Percentiles rank a stretch among this genome's conserved stretches.
These are phyloP conservation scores for Chamaea fasciata DNA, from an alignment of 2,113 vertebrate genomes.

Conservation along the genomic window DNA sequence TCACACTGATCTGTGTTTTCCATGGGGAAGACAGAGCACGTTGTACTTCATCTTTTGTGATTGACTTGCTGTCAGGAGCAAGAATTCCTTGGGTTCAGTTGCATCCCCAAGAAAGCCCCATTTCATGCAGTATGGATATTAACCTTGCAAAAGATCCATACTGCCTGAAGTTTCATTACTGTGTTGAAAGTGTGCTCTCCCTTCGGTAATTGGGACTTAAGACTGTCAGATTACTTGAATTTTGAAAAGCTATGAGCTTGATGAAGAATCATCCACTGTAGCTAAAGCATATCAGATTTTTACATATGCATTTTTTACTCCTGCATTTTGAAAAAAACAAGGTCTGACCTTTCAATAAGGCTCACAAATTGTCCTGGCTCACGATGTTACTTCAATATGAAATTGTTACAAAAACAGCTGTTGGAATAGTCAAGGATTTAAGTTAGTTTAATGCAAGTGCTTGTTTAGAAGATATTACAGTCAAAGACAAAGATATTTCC, in stretches of 20 bases:
- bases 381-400: not conserved
- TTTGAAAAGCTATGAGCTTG: not conserved
- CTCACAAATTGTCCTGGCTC: not conserved
- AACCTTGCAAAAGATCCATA: not conserved
- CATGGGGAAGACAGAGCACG: fast-evolving
- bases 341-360: not conserved
- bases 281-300: not conserved
- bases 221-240: not conserved
- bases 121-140: not conserved
- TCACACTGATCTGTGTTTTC: not conserved
- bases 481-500: not conserved
- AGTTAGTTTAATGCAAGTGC: not conserved
- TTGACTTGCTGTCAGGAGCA: not conserved
- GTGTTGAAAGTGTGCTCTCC: not conserved
- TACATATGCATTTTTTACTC: not conserved
- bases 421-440: not conserved
- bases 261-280: fast-evolving
- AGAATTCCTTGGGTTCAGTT: not conserved
- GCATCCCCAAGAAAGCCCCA: not conserved
- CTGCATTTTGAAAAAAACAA: not conserved
- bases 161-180: not conserved
- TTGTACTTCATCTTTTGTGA: not conserved
- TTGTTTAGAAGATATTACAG: not conserved
- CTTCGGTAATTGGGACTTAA: not conserved
- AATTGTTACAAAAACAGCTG: not conserved